Evolutionary conservation across 2,797 vertebrate species (phyloP).

Genomic region (Harpagifer antarcticus): DNA sequence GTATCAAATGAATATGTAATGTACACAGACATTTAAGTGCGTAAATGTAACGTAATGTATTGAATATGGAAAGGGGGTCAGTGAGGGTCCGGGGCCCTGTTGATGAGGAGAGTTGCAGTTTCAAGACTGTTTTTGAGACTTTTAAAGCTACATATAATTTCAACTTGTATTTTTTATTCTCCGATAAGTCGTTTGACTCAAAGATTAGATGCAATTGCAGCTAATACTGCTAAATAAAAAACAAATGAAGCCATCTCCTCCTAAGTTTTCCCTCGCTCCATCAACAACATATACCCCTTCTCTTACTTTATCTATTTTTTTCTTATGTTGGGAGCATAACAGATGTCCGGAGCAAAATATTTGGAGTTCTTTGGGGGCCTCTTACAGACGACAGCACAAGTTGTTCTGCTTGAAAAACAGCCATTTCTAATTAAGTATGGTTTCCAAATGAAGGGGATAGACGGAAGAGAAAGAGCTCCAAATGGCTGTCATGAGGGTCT

Average conservation of each 20-base stretch:
- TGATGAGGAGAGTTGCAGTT: too few relatives aligned
- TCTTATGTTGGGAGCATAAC: conserved; percentile 28
- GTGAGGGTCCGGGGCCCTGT: too few relatives aligned
- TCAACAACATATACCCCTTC: conserved; percentile 7
- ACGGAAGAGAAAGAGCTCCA: conserved; percentile 48
- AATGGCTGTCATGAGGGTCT: conserved; percentile 62
- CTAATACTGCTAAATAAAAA: conserved; percentile 24
- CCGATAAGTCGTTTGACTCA: conserved; percentile 23
- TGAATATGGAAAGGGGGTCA: too few relatives aligned
- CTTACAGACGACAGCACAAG: conserved; percentile 45
- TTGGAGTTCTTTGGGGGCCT: conserved; percentile 49
- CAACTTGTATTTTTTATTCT: conserved; percentile 13
- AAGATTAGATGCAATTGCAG: conserved; percentile 16
- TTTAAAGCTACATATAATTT: too few relatives aligned
- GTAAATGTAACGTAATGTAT: too few relatives aligned
- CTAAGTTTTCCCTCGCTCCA: background rate
- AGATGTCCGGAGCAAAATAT: conserved; percentile 59
- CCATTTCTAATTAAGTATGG: conserved; percentile 67
- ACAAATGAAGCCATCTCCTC: conserved; percentile 17
- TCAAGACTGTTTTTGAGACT: background rate
- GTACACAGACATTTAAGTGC: too few relatives aligned
- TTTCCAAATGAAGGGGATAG: conserved; percentile 64
- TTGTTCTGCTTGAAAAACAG: conserved; percentile 65
- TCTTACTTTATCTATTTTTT: conserved; percentile 10
- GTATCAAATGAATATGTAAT: too few relatives aligned